Evolutionary conservation across 2,888 invertebrate species (phyloP).

Genomic region (Aphidoletes aphidimyza): DNA sequence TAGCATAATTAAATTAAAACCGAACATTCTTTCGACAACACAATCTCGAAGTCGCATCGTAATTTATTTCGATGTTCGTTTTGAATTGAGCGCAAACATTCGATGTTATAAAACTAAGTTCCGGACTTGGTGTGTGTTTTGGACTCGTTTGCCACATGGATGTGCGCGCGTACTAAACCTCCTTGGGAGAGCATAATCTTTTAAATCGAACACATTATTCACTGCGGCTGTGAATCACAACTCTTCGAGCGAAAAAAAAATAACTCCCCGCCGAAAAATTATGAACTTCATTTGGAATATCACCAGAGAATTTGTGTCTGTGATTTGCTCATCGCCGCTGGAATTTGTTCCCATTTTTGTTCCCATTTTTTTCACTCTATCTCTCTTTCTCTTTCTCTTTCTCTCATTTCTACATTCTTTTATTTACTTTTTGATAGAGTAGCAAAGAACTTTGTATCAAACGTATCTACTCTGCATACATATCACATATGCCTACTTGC

Average conservation of each 20-base stretch:
- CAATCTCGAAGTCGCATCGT: conserved; percentile 18
- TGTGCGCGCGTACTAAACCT: background rate
- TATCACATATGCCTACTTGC: background rate
- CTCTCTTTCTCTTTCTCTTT: background rate
- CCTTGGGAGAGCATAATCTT: background rate
- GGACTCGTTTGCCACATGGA: too few relatives aligned
- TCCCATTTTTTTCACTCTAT: background rate
- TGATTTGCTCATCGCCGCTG: background rate
- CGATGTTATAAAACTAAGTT: background rate
- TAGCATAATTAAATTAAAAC: conserved; percentile 45
- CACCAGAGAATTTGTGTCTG: background rate
- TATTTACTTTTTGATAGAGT: background rate
- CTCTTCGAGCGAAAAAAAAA: background rate
- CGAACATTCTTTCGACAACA: conserved; percentile 43
- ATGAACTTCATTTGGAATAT: background rate
- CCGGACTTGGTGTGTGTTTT: too few relatives aligned
- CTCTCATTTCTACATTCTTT: background rate
- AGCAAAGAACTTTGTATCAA: background rate
- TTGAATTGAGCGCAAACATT: background rate
- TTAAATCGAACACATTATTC: background rate
- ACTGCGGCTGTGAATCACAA: too few relatives aligned
- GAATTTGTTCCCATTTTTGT: background rate
- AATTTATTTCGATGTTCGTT: conserved; percentile 6
- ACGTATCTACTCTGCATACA: background rate
- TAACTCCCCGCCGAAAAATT: background rate